phyloP scores from a whole-genome alignment of 1,140 invertebrate genomes.

The Drosophila asahinai region DNA sequence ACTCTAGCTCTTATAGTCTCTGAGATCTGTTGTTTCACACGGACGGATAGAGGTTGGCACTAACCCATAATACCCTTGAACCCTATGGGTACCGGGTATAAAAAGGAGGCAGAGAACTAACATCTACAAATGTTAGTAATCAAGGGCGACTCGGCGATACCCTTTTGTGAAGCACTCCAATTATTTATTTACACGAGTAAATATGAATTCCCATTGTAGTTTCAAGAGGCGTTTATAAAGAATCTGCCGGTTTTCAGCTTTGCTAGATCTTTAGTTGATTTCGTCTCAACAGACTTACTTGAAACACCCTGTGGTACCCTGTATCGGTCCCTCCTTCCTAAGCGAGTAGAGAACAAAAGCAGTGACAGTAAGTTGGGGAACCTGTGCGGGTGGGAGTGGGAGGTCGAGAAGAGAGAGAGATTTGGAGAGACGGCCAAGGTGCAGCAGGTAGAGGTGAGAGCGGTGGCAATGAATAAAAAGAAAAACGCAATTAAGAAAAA shows the following conservation, averaged over 20 bases:
- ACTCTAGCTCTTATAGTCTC: too few relatives aligned
- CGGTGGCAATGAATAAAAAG: constrained; percentile 36
- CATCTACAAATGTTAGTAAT: neutral
- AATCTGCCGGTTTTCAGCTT: neutral
- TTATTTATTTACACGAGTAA: too few relatives aligned
- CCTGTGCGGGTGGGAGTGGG: neutral
- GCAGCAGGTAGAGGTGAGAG: constrained; percentile 23
- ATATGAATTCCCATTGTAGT: too few relatives aligned
- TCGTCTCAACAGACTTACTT: neutral
- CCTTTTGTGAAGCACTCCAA: too few relatives aligned
- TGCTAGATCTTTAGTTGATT: neutral
- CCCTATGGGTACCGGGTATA: too few relatives aligned
- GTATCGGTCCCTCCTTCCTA: neutral
- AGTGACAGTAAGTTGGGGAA: constrained; percentile 18
- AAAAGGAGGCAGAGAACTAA: neutral
- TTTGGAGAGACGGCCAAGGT: neutral
- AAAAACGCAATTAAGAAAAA: constrained; percentile 43
- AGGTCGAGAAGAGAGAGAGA: constrained; percentile 1
- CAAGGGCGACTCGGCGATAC: neutral
- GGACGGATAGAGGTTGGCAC: too few relatives aligned
- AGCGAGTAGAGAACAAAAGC: constrained; percentile 21
- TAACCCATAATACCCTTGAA: too few relatives aligned
- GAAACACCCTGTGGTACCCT: neutral
- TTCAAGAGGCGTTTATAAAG: too few relatives aligned
- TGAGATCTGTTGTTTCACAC: too few relatives aligned